These are phyloP conservation scores for Flabesymbios commensalis DNA, from an alignment of 2,888 invertebrate species.

Conservation along the genomic window DNA sequence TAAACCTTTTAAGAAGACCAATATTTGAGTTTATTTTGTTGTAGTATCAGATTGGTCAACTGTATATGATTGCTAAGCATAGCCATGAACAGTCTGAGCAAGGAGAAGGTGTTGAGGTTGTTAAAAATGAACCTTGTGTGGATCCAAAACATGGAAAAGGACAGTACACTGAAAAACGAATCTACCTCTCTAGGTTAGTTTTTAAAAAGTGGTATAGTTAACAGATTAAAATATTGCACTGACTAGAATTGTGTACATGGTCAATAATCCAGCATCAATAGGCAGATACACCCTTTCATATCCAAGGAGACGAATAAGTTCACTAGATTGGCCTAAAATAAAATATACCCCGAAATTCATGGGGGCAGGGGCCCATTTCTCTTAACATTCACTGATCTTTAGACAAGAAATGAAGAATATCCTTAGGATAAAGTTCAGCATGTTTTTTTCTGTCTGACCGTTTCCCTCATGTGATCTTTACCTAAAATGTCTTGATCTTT, in stretches of 20 bases:
- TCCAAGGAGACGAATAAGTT: too few relatives aligned
- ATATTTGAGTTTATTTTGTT: slow-evolving; percentile 50
- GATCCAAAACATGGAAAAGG: slow-evolving; percentile 81
- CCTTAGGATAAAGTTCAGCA: too few relatives aligned
- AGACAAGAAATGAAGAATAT: too few relatives aligned
- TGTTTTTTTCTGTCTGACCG: too few relatives aligned
- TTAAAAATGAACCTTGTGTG: slow-evolving; percentile 79
- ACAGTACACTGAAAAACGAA: slow-evolving; percentile 87
- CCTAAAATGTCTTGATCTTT: too few relatives aligned
- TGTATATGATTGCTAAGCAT: slow-evolving; percentile 93
- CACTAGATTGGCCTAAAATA: background rate
- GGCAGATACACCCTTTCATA: too few relatives aligned
- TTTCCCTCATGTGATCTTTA: too few relatives aligned
- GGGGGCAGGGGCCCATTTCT: too few relatives aligned
- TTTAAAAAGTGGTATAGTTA: too few relatives aligned
- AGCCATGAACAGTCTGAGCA: slow-evolving; percentile 87
- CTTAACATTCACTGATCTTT: too few relatives aligned
- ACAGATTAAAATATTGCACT: background rate
- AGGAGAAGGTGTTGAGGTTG: slow-evolving; percentile 89
- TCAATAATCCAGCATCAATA: background rate
- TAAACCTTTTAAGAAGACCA: background rate
- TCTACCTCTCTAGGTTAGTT: slow-evolving; percentile 81
- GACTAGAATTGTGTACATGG: background rate
- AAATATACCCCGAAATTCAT: background rate
- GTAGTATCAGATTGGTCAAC: slow-evolving; percentile 86